These are phyloP conservation scores for Leucophenga maculata DNA, from an alignment of 2,888 invertebrate genomes.

Conservation along the genomic window DNA sequence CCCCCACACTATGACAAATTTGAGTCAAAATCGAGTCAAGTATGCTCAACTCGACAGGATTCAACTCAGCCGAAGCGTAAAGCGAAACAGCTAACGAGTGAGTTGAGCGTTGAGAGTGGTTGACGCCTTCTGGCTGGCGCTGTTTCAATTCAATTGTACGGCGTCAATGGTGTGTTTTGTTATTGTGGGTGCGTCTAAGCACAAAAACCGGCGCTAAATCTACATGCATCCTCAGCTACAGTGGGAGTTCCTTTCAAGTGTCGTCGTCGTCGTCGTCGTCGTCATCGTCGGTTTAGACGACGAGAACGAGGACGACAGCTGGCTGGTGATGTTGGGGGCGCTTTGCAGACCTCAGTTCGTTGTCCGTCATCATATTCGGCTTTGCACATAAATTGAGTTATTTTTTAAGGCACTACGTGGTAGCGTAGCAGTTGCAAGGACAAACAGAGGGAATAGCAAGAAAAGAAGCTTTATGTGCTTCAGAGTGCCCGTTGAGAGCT, in stretches of 20 bases:
- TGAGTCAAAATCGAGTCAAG: not conserved
- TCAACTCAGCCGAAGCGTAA: not conserved
- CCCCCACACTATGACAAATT: not conserved
- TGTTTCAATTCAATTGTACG: slow-evolving; percentile 53
- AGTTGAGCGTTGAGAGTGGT: slow-evolving; percentile 40
- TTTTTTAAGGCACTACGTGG: slow-evolving; percentile 30
- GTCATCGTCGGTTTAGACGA: slow-evolving; percentile 33
- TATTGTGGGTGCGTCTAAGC: slow-evolving; percentile 62
- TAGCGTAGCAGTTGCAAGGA: too few species aligned
- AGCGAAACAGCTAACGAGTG: slow-evolving; percentile 27
- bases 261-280: too few species aligned
- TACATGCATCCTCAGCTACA: not conserved
- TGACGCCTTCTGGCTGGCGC: slow-evolving; percentile 51
- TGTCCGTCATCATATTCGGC: slow-evolving; percentile 31
- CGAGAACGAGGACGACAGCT: not conserved
- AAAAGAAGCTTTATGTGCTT: not conserved
- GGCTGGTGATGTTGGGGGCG: not conserved
- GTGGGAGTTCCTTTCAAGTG: slow-evolving; percentile 22
- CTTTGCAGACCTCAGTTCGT: slow-evolving; percentile 7
- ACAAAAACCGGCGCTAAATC: not conserved
- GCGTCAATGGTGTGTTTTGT: slow-evolving; percentile 42
- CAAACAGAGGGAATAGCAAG: too few species aligned
- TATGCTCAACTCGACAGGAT: slow-evolving; percentile 12
- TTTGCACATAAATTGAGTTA: slow-evolving; percentile 53
- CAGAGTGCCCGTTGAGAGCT: too few species aligned